Conservation (phyloP, 35 echinoderm and acorn worm genomes). For the Heliocidaris tuberculata region DNA sequence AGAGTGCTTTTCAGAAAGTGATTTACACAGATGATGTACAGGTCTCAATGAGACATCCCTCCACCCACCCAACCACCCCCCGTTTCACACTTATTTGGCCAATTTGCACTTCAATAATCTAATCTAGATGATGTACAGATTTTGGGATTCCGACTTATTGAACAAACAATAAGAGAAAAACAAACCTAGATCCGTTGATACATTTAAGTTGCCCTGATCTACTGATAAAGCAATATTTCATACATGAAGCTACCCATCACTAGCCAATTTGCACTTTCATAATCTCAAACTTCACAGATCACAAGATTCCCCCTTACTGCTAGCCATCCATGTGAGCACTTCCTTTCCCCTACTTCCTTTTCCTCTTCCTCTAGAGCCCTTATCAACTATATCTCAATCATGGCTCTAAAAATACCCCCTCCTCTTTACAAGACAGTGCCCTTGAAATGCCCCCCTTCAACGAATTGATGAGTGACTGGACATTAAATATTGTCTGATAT, state of each 20-base stretch:
- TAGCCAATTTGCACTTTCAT: constrained; percentile 9
- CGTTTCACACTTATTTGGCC: neutral
- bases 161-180: neutral
- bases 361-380: neutral
- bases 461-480: neutral
- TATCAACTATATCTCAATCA: neutral
- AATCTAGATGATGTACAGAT: neutral
- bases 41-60: no score
- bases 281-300: neutral
- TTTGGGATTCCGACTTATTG: neutral
- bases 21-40: no score
- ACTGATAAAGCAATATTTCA: neutral
- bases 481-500: neutral
- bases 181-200: neutral
- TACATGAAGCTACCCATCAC: neutral
- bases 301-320: neutral
- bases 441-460: neutral
- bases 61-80: no score
- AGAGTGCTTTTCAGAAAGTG: no score
- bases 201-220: neutral
- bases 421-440: neutral
- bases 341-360: neutral
- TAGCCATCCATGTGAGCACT: neutral
- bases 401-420: neutral
- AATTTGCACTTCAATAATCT: neutral